Evolutionary conservation across 2,797 vertebrate species (phyloP).

Genomic region (Halcyon leucocephala): DNA sequence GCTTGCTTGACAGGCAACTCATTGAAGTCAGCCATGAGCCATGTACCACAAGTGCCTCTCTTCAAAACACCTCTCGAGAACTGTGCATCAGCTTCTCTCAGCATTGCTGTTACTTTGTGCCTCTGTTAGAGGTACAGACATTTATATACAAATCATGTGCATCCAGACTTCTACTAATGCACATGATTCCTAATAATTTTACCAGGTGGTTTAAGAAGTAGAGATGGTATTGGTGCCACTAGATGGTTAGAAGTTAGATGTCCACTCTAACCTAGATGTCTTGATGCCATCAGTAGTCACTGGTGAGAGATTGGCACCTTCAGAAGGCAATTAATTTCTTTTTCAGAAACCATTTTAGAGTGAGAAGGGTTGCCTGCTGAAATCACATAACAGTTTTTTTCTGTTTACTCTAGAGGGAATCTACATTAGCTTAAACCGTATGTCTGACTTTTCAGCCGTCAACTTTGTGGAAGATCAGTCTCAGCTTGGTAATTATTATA

Average conservation of each 20-base stretch:
- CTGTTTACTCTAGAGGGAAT: neutral
- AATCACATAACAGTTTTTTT: neutral
- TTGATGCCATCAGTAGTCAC: neutral
- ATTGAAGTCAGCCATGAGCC: neutral
- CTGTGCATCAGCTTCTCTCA: accelerated
- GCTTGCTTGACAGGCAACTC: neutral
- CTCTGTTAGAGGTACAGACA: neutral
- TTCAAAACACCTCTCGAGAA: neutral
- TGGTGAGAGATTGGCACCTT: neutral
- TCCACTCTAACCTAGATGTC: neutral
- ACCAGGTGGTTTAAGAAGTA: neutral
- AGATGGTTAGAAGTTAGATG: neutral
- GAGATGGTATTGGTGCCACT: neutral
- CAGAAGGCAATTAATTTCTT: neutral
- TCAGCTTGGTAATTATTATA: neutral
- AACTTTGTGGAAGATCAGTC: neutral
- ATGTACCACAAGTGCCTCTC: neutral
- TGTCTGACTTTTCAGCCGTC: neutral
- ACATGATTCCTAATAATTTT: neutral
- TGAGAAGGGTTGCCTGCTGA: neutral
- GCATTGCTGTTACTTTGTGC: neutral
- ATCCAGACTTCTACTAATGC: neutral
- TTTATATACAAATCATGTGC: neutral
- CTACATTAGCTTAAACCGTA: neutral
- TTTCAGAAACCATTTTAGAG: neutral